Conservation (phyloP, 92 coral and sea anemone species). For the Porites evermanni region DNA sequence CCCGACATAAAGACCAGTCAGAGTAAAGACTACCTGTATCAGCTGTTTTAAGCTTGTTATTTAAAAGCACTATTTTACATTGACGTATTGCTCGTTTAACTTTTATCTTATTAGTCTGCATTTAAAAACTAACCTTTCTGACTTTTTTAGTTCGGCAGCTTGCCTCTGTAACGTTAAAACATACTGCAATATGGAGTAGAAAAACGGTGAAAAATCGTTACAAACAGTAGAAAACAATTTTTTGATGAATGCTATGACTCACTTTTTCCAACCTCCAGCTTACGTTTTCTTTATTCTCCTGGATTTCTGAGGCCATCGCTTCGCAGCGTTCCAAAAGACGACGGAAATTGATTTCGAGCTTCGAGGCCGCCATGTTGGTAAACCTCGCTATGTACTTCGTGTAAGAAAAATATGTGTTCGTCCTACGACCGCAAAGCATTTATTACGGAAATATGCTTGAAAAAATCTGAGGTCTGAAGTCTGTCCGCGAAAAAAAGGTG, state of each 20-base stretch:
- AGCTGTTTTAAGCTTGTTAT: too few relatives aligned
- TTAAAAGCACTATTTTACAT: too few relatives aligned
- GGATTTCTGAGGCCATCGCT: constrained; percentile 85
- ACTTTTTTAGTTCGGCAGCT: constrained; percentile 76
- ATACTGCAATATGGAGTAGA: constrained; percentile 57
- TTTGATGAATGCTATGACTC: neutral
- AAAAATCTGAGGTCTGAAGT: too few relatives aligned
- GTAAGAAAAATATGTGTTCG: neutral
- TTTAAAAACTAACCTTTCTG: constrained; percentile 53
- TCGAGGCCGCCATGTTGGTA: constrained; percentile 19
- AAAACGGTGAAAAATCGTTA: neutral
- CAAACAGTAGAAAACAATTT: neutral
- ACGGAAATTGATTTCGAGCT: constrained; percentile 85
- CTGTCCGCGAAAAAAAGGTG: too few relatives aligned
- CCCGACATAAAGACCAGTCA: too few relatives aligned
- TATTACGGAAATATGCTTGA: too few relatives aligned
- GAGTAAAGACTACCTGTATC: too few relatives aligned
- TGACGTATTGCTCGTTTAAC: too few relatives aligned
- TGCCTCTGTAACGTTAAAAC: constrained; percentile 88
- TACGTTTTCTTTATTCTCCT: constrained; percentile 74
- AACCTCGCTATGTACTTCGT: neutral
- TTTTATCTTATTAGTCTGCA: too few relatives aligned
- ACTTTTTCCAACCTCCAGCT: constrained; percentile 97
- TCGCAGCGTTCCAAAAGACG: constrained; percentile 90
- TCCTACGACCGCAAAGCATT: neutral